These are phyloP conservation scores for Jaculus jaculus DNA, from an alignment of 2,113 vertebrate genomes.

Conservation along the genomic window DNA sequence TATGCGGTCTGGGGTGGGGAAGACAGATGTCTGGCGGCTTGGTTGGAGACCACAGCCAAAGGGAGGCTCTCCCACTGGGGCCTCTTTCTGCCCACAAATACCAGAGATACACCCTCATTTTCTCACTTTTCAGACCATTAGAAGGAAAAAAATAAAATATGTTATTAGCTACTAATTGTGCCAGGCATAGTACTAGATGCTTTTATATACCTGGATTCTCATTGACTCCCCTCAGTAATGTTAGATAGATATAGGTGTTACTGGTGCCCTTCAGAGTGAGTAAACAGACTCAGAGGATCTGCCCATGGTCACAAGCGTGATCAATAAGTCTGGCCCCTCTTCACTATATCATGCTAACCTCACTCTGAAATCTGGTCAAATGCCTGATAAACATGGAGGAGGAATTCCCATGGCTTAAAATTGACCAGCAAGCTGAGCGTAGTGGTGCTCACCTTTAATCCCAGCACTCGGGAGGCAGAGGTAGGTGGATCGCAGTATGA, in stretches of 20 bases:
- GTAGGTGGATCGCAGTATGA: too few species aligned
- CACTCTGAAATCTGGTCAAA: slow-evolving; percentile 21
- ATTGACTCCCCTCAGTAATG: slow-evolving; percentile 23
- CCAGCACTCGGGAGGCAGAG: too few species aligned
- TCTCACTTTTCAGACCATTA: slow-evolving; percentile 62
- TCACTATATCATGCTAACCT: not conserved
- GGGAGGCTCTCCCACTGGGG: slow-evolving; percentile 64
- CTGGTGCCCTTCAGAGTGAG: slow-evolving; percentile 15
- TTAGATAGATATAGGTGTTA: slow-evolving; percentile 12
- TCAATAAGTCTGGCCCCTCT: slow-evolving; percentile 2
- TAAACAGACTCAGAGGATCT: slow-evolving; percentile 59
- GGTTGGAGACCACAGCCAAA: slow-evolving; percentile 57
- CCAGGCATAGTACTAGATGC: slow-evolving; percentile 12
- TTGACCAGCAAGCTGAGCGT: not conserved
- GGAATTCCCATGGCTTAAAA: not conserved
- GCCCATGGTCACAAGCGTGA: slow-evolving; percentile 43
- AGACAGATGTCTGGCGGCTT: slow-evolving; percentile 66
- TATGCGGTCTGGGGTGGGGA: slow-evolving; percentile 35
- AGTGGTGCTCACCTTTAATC: too few species aligned
- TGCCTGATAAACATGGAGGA: not conserved
- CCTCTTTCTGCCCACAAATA: slow-evolving; percentile 62
- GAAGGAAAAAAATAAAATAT: slow-evolving; percentile 61
- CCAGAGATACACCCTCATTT: slow-evolving; percentile 67
- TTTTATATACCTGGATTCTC: not conserved
- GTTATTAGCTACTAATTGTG: slow-evolving; percentile 33